Evolutionary conservation across 2,797 vertebrate species (phyloP).

Genomic region (Chromis chromis): DNA sequence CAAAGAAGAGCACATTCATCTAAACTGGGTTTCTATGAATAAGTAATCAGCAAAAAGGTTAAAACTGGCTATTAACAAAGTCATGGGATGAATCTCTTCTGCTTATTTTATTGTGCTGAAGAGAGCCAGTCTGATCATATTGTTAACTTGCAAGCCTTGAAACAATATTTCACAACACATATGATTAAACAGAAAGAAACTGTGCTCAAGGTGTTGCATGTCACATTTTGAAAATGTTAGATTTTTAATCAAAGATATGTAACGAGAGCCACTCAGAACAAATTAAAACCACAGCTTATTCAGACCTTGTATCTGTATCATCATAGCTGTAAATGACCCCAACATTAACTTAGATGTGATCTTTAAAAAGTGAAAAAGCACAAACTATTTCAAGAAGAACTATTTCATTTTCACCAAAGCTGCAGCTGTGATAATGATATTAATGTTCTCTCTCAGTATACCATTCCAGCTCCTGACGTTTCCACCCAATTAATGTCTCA

Average conservation of each 20-base stretch:
- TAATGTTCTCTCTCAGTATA: constrained; percentile 10
- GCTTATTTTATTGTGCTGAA: constrained; percentile 8
- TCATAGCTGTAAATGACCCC: constrained; percentile 1
- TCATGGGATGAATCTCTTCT: constrained; percentile 10
- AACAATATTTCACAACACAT: background rate
- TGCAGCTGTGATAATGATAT: constrained; percentile 15
- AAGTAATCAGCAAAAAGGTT: constrained; percentile 49
- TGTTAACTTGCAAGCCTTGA: background rate
- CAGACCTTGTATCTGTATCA: background rate
- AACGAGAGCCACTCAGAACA: background rate
- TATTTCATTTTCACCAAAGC: constrained; percentile 6
- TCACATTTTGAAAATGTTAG: background rate
- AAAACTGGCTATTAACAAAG: constrained; percentile 35
- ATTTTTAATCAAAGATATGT: background rate
- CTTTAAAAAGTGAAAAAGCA: constrained; percentile 10
- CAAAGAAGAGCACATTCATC: constrained; percentile 49
- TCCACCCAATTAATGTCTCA: constrained; percentile 42
- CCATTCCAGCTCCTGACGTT: constrained; percentile 24
- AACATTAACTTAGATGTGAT: background rate
- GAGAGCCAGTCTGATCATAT: background rate
- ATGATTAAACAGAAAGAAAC: background rate
- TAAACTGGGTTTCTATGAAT: constrained; percentile 59
- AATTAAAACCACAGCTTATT: background rate
- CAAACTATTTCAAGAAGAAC: constrained; percentile 6
- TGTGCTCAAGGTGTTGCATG: background rate